Conservation (phyloP, 2,113 vertebrate species). For the Promerops cafer region DNA sequence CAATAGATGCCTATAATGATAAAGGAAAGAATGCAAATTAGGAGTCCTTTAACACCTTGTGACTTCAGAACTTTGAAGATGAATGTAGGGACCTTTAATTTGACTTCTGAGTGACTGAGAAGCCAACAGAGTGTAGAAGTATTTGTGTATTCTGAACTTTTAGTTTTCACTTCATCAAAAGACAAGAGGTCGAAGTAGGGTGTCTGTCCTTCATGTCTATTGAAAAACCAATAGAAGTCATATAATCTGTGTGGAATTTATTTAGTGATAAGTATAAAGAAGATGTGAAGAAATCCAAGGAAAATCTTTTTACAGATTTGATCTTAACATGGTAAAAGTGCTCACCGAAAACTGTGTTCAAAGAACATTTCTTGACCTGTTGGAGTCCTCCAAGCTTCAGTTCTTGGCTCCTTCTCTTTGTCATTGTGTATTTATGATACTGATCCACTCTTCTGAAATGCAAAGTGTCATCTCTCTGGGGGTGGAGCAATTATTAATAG, state of each 20-base stretch:
- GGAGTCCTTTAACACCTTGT: neutral
- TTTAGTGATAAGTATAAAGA: neutral
- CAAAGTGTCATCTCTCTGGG: neutral
- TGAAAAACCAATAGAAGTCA: neutral
- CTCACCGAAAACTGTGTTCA: neutral
- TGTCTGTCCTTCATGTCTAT: neutral
- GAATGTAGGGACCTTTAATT: neutral
- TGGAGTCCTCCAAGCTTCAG: neutral
- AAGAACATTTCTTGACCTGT: neutral
- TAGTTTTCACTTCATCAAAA: neutral
- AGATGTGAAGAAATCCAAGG: neutral
- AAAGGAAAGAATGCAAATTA: neutral
- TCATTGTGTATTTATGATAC: conserved; percentile 18
- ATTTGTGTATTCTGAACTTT: neutral
- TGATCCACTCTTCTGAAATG: conserved; percentile 32
- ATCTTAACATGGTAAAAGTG: neutral
- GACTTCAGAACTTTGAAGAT: neutral
- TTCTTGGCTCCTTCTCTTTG: neutral
- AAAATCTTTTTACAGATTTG: neutral
- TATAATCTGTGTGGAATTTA: neutral
- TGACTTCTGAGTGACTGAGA: neutral
- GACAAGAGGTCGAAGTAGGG: neutral
- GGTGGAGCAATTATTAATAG: conserved; percentile 6
- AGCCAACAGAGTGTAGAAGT: neutral
- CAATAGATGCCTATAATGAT: neutral